Conservation (phyloP, 1,140 invertebrate species). For the Drosophila lacertosa region DNA sequence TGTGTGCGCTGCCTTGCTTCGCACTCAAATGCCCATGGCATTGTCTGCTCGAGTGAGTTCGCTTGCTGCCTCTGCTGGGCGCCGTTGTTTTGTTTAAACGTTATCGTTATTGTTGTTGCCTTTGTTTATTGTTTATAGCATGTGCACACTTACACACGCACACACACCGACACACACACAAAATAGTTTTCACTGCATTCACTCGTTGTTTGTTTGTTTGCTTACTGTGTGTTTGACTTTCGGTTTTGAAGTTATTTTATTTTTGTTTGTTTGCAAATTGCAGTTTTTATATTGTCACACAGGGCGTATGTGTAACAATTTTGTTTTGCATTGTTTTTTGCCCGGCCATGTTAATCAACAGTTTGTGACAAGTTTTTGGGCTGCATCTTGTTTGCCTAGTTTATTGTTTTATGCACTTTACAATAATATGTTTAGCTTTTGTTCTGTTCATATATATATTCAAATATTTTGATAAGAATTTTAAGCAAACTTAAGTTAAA, state of each 20-base stretch:
- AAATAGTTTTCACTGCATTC: constrained; percentile 45
- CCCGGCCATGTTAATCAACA: constrained; percentile 21
- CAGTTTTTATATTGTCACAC: constrained; percentile 35
- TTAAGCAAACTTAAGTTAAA: neutral
- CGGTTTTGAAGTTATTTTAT: constrained; percentile 42
- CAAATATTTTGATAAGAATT: too few species aligned
- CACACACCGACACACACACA: constrained; percentile 11
- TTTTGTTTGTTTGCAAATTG: constrained; percentile 17
- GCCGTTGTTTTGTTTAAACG: constrained; percentile 79
- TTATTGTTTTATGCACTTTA: neutral
- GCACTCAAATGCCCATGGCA: constrained; percentile 75
- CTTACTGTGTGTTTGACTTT: constrained; percentile 41
- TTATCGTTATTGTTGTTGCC: constrained; percentile 78
- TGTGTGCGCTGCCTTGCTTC: constrained; percentile 30
- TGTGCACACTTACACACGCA: constrained; percentile 19
- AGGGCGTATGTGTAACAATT: constrained; percentile 37
- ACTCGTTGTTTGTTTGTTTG: constrained; percentile 26
- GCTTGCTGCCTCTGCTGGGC: constrained; percentile 71
- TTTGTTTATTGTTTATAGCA: constrained; percentile 77
- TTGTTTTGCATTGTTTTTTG: constrained; percentile 12
- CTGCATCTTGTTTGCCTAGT: neutral
- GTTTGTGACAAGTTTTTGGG: constrained; percentile 16
- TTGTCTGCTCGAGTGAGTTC: constrained; percentile 68
- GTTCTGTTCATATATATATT: neutral
- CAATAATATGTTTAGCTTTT: neutral